A percentile compares a stretch with the other conserved stretches of the same genome.
Conservation (phyloP, 2,888 invertebrate genomes). For the Neocrepidodera transversa region DNA sequence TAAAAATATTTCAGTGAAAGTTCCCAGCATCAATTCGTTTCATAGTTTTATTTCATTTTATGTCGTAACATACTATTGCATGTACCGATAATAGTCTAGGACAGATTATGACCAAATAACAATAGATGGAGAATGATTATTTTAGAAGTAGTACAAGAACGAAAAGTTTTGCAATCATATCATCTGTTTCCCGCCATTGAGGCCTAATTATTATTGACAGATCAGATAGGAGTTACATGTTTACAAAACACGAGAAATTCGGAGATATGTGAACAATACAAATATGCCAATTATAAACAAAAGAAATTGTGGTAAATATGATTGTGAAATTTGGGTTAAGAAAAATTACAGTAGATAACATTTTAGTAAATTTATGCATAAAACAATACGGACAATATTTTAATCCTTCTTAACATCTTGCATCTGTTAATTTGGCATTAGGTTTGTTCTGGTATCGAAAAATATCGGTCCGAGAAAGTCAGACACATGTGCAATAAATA, state of each 20-base stretch:
- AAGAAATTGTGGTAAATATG: too few species aligned
- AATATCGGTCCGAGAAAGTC: too few species aligned
- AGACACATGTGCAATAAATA: too few species aligned
- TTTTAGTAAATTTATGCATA: too few species aligned
- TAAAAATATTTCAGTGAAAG: neutral
- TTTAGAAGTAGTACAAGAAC: conserved; percentile 16
- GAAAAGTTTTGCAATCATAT: conserved; percentile 3
- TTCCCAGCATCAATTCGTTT: neutral
- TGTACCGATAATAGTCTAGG: conserved; percentile 9
- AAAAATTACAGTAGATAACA: too few species aligned
- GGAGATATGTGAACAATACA: conserved; percentile 13
- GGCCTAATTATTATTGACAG: conserved; percentile 20
- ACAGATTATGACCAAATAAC: conserved; percentile 15
- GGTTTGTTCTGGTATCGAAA: too few species aligned
- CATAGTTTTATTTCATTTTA: neutral
- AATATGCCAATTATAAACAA: neutral
- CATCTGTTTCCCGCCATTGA: conserved; percentile 12
- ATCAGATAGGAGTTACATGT: conserved; percentile 14
- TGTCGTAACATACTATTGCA: conserved; percentile 2
- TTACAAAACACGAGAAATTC: conserved; percentile 1
- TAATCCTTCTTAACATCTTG: too few species aligned
- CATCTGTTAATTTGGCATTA: too few species aligned
- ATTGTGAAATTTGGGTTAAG: too few species aligned
- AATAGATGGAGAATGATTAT: neutral
- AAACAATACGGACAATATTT: too few species aligned